Percentiles rank a stretch among this genome's conserved stretches.
phyloP scores from a whole-genome alignment of 2,113 vertebrate species.

The Grammomys surdaster region DNA sequence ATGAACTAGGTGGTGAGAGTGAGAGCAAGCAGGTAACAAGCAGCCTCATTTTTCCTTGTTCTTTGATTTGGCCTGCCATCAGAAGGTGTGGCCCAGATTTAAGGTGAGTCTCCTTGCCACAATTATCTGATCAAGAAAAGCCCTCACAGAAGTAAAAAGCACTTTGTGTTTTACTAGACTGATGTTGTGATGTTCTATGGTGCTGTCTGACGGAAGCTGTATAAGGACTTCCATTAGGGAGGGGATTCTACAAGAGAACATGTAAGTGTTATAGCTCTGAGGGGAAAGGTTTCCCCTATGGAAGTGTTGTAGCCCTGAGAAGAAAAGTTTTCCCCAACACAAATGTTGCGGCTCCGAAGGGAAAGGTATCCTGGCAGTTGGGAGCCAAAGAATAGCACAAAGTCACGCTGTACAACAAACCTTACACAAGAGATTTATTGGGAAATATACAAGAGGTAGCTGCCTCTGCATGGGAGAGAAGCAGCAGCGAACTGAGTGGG shows the following conservation, averaged over 20 bases:
- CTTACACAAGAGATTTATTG: not conserved
- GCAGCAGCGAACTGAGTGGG: not conserved
- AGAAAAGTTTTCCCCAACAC: not conserved
- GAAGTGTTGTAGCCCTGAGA: not conserved
- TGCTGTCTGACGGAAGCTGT: not conserved
- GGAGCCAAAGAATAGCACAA: not conserved
- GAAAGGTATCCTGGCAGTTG: not conserved
- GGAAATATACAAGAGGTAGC: not conserved
- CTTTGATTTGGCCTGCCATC: not conserved
- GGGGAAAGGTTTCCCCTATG: not conserved
- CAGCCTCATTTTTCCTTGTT: not conserved
- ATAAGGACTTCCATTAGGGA: not conserved
- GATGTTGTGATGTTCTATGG: not conserved
- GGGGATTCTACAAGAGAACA: not conserved
- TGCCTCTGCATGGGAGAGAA: not conserved
- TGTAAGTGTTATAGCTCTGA: not conserved
- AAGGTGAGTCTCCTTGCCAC: not conserved
- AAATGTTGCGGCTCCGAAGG: not conserved
- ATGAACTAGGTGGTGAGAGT: not conserved
- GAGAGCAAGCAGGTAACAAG: not conserved
- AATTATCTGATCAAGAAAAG: not conserved
- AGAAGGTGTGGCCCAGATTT: not conserved
- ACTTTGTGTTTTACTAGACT: not conserved
- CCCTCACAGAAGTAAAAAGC: not conserved
- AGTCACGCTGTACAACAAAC: not conserved